These are phyloP conservation scores for Bellardia bayeri DNA, from an alignment of 2,888 invertebrate genomes.

Conservation along the genomic window DNA sequence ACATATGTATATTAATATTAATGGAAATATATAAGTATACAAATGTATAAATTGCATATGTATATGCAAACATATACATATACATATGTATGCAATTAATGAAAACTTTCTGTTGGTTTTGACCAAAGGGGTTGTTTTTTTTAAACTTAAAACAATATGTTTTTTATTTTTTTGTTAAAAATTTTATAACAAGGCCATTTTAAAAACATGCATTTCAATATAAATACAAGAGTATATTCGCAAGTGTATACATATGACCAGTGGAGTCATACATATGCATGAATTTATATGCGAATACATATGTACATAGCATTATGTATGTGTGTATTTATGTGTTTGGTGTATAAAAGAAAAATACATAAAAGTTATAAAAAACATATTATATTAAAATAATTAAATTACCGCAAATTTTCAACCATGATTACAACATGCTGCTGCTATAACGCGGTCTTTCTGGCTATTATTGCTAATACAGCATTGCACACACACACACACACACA, in stretches of 20 bases:
- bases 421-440: slow-evolving; percentile 65
- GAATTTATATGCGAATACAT: neutral
- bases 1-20: neutral
- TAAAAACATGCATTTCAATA: slow-evolving; percentile 32
- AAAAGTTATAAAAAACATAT: slow-evolving; percentile 59
- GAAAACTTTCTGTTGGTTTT: slow-evolving; percentile 41
- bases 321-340: slow-evolving; percentile 1
- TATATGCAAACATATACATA: slow-evolving; percentile 4
- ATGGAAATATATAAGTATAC: too few species aligned
- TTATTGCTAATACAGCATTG: slow-evolving; percentile 57
- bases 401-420: slow-evolving; percentile 69
- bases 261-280: neutral
- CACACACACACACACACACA: neutral
- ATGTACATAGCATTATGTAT: slow-evolving; percentile 17
- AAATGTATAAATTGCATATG: neutral
- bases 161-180: slow-evolving; percentile 11
- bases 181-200: slow-evolving; percentile 32
- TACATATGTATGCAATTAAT: slow-evolving; percentile 41
- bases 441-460: slow-evolving; percentile 59
- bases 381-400: slow-evolving; percentile 72
- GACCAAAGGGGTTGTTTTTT: slow-evolving; percentile 47
- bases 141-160: slow-evolving; percentile 17
- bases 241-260: slow-evolving; percentile 12
- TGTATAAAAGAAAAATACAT: slow-evolving; percentile 20
- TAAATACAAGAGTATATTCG: neutral